Conservation (phyloP, 2,113 vertebrate genomes). For the Helogale parvula region DNA sequence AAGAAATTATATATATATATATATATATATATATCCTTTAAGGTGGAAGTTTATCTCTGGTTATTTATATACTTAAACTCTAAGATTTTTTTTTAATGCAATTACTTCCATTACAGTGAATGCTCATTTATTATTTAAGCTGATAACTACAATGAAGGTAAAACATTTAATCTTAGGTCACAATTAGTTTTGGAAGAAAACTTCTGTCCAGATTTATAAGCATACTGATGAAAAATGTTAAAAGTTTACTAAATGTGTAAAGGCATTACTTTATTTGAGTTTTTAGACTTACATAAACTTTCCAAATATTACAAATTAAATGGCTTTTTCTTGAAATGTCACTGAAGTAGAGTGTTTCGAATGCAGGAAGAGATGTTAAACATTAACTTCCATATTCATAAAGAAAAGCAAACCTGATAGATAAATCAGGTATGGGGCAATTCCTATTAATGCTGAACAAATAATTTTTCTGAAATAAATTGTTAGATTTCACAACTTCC, state of each 20-base stretch:
- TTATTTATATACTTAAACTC: not conserved
- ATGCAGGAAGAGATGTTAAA: not conserved
- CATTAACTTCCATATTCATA: conserved; percentile 16
- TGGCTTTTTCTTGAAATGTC: not conserved
- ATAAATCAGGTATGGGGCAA: not conserved
- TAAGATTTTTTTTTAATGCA: not conserved
- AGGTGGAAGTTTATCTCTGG: not conserved
- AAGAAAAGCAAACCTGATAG: not conserved
- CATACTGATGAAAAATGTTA: not conserved
- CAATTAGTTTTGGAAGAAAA: conserved; percentile 33
- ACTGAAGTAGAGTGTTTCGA: not conserved
- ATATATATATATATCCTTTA: not conserved
- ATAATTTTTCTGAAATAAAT: conserved; percentile 22
- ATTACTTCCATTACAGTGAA: not conserved
- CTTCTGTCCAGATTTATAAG: not conserved
- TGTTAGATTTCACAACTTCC: conserved; percentile 16
- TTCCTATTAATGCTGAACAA: conserved; percentile 9
- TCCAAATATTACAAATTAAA: conserved; percentile 19
- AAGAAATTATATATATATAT: not conserved
- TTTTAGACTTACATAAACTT: conserved; percentile 34
- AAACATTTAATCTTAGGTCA: not conserved
- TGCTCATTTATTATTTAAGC: not conserved
- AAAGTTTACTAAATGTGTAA: not conserved
- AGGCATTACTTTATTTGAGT: not conserved
- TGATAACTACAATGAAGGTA: not conserved